Percentiles rank a stretch among this genome's conserved stretches.
Evolutionary conservation across 1,140 invertebrate species (phyloP).

Genomic region (Nephila pilipes): DNA sequence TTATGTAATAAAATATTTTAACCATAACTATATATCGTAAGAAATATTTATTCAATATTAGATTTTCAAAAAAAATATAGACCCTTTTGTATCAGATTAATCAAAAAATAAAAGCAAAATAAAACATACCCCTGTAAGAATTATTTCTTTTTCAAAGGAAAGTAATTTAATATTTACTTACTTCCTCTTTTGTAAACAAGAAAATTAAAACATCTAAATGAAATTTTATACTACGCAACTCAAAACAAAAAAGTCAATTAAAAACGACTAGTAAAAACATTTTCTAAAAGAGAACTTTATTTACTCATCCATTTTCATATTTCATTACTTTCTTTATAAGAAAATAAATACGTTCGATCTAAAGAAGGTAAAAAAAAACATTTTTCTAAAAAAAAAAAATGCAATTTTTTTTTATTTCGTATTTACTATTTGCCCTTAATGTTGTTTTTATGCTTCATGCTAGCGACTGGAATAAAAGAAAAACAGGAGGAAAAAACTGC

Average conservation of each 20-base stretch:
- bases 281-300: neutral
- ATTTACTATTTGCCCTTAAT: conserved; percentile 5
- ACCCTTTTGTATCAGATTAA: too few relatives aligned
- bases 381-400: neutral
- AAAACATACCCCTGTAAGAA: neutral
- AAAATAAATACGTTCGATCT: neutral
- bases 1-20: too few relatives aligned
- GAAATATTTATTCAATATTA: too few relatives aligned
- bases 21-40: too few relatives aligned
- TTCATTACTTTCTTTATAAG: neutral
- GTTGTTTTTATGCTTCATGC: neutral
- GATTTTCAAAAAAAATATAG: too few relatives aligned
- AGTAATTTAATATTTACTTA: neutral
- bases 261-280: neutral
- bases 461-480: neutral
- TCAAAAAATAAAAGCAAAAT: neutral
- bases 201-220: neutral
- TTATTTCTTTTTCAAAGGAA: neutral
- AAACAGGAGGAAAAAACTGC: neutral
- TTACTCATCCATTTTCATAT: neutral
- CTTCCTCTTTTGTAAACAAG: neutral
- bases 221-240: neutral
- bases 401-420: conserved; percentile 1
- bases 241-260: conserved; percentile 4
- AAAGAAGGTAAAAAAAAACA: neutral